Conservation (phyloP, 2,888 invertebrate genomes). For the Gari tellinella region DNA sequence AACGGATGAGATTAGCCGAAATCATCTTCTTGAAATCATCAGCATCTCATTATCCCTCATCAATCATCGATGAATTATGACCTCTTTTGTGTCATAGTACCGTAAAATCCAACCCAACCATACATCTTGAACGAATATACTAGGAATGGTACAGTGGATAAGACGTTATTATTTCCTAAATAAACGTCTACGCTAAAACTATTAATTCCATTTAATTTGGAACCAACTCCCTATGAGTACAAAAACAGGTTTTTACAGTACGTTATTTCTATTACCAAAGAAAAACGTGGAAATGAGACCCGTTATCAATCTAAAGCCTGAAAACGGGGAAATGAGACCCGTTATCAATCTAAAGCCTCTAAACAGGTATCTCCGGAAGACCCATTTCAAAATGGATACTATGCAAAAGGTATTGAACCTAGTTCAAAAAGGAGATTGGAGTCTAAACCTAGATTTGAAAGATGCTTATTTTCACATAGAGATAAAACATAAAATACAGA, state of each 20-base stretch:
- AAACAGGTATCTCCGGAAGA: conserved; percentile 15
- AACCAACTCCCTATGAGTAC: too few relatives aligned
- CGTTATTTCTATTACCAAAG: conserved; percentile 8
- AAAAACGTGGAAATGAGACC: conserved; percentile 12
- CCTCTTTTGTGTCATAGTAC: too few relatives aligned
- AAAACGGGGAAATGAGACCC: conserved; percentile 11
- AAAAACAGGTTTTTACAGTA: conserved; percentile 25
- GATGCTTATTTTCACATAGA: conserved; percentile 8
- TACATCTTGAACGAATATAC: too few relatives aligned
- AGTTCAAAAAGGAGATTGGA: conserved; percentile 14
- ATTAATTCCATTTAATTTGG: too few relatives aligned
- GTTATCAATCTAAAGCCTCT: conserved; percentile 6
- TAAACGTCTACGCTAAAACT: too few relatives aligned
- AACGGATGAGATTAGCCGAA: too few relatives aligned
- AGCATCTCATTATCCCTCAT: too few relatives aligned
- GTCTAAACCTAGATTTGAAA: conserved; percentile 8
- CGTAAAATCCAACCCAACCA: too few relatives aligned
- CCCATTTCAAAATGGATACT: conserved; percentile 12
- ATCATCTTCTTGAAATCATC: too few relatives aligned
- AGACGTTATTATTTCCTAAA: too few relatives aligned
- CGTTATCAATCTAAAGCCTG: conserved; percentile 4
- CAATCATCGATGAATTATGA: too few relatives aligned
- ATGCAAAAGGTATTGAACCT: conserved; percentile 8
- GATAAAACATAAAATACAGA: conserved; percentile 1
- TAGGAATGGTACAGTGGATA: too few relatives aligned